Percentiles rank a stretch among this genome's conserved stretches.
These are phyloP conservation scores for Anoncus sp. DNA, from an alignment of 2,888 invertebrate genomes.

Conservation along the genomic window DNA sequence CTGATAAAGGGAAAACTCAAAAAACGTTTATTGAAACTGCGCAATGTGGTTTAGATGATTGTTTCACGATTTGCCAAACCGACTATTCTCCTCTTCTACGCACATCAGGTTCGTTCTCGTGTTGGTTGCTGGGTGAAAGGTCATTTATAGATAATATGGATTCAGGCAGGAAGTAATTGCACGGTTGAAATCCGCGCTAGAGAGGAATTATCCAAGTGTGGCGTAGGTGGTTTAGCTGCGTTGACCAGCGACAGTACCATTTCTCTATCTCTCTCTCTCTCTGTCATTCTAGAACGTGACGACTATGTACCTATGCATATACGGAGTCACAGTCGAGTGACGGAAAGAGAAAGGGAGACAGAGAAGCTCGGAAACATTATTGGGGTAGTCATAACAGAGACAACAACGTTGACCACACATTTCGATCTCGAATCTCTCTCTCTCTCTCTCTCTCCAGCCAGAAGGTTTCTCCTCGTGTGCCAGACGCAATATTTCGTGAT, in stretches of 20 bases:
- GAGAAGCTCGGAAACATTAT: conserved; percentile 53
- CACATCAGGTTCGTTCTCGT: no score
- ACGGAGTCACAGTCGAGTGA: conserved; percentile 40
- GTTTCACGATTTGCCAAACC: conserved; percentile 48
- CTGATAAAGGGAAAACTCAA: not conserved
- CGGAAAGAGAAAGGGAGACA: conserved; percentile 58
- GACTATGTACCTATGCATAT: conserved; percentile 8
- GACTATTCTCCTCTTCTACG: conserved; percentile 6
- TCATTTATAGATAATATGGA: conserved; percentile 11
- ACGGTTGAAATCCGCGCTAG: conserved; percentile 45
- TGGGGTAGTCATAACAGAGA: conserved; percentile 74
- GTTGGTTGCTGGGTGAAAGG: no score
- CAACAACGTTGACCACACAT: conserved; percentile 80
- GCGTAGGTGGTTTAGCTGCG: conserved; percentile 57
- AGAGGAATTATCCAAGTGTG: conserved; percentile 52
- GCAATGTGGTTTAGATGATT: conserved; percentile 42
- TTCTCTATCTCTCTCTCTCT: conserved; percentile 10
- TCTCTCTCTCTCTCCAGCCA: not conserved
- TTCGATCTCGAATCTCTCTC: conserved; percentile 77
- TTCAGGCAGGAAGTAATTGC: conserved; percentile 59
- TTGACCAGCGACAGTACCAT: conserved; percentile 23
- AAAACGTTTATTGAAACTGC: not conserved
- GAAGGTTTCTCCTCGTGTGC: conserved; percentile 55
- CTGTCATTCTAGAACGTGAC: conserved; percentile 26
- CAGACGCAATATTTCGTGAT: conserved; percentile 81